Base-by-base conservation (phyloP, 2,888 invertebrate genomes). In the Aleiodes leptofemur region DNA sequence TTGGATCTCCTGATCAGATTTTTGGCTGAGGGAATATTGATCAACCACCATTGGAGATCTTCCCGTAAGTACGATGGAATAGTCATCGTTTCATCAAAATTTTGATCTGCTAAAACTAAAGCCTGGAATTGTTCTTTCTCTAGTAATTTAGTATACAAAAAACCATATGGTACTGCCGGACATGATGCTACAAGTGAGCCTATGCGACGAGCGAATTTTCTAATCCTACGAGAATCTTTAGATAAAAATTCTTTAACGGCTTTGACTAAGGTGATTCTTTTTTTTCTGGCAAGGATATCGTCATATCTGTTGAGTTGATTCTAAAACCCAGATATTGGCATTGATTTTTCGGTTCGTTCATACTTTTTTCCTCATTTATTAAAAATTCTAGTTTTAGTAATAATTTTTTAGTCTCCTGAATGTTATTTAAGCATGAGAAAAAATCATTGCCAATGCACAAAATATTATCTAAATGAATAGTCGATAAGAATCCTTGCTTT, bases 281-380 rank as follows among this genome's bases (percentile, higher is more conserved):
- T 75, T 43, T 76, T 0, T 61, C n/a, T 11, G 75, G 66, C 16
- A 75, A 38, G 48, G 68, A 55, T 3, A 78, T 61, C 4, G 31
- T 11, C 31, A 72, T 69, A 23, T 69, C 66, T 16, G n/a, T 6
- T 4, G 72, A 59, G 61, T 78, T 55, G 11, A 78, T 72, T 14
- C 72, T 55, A 16, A 78, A 68, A 4, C 76, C 78, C 38, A 76
- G 53, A 53, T 69, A 78, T 71, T 66, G 66, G 59, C 74, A 70
- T 59, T 38, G 55, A 57, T 50, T 48, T 4, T 38, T 43, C 9
- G 76, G 76, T 8, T 50, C 71, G 0, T 68, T 48, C 4, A 9
- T 29, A 50, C 70, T 66, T 64, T 78, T 77, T 23, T 53, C 68
- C 4, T 55, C 31, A n/a, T 73, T 77, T 16, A 78, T 61, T 14